Evolutionary conservation across 2,797 vertebrate species (phyloP).

Genomic region (Mormyrops boulengeri): DNA sequence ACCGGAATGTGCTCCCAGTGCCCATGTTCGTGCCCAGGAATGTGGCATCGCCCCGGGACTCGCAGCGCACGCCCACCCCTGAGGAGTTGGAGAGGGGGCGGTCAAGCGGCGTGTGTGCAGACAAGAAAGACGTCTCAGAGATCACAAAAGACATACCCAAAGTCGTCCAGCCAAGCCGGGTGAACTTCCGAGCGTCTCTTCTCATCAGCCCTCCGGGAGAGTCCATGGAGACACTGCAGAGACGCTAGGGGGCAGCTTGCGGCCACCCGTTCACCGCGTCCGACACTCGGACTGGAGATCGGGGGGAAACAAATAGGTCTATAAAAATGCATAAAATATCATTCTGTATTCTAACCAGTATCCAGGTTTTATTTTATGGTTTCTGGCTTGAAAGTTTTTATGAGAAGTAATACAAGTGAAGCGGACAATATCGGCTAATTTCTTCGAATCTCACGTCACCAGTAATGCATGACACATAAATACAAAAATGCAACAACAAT

Average conservation of each 20-base stretch:
- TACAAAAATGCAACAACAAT: not conserved
- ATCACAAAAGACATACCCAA: conserved; percentile 23
- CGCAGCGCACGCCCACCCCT: conserved; percentile 18
- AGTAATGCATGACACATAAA: not conserved
- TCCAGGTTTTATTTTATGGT: not conserved
- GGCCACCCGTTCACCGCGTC: not conserved
- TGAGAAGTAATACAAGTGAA: not conserved
- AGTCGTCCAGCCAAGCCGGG: not conserved
- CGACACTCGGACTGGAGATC: not conserved
- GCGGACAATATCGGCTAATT: not conserved
- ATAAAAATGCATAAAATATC: not conserved
- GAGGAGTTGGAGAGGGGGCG: conserved; percentile 9
- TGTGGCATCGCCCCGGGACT: conserved; percentile 15
- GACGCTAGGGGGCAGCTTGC: not conserved
- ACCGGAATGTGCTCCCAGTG: conserved; percentile 35
- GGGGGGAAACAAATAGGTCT: not conserved
- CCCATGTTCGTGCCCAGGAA: conserved; percentile 42
- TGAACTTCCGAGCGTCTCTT: conserved; percentile 15
- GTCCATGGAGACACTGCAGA: conserved; percentile 22
- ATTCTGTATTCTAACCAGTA: not conserved
- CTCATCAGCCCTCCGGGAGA: conserved; percentile 20
- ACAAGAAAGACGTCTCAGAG: conserved; percentile 14
- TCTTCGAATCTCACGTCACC: not conserved
- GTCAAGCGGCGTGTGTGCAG: not conserved
- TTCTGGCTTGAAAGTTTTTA: not conserved